Base-by-base conservation (phyloP, 2,888 invertebrate species). In the Dendrolimus houi region DNA sequence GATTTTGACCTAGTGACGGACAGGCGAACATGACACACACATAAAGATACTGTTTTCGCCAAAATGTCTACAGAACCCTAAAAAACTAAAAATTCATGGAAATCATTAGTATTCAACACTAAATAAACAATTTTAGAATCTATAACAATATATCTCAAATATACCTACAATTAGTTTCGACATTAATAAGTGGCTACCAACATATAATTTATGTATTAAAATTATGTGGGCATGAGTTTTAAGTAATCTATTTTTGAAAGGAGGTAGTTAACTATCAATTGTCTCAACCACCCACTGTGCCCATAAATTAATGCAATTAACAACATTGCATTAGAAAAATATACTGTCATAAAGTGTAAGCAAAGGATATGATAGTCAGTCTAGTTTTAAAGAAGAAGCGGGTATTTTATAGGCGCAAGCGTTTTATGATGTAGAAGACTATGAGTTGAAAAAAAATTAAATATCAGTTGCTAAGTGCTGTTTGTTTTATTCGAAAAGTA, bases 301-400 rank as follows among this genome's bases (percentile, higher is more conserved):
- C 65, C 75, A 78, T 87, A 83, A 87, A 85, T 85, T 83, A 85
- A 80, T 75, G 73, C 74, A 79, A 82, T 85, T 82, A 83, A 78
- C 69, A 68, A 62, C 66, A 62, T 58, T 54, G 9, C 9, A 10
- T 47, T 10, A 12, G 12, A 47, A 57, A 63, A 64, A 47, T 47
- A 9, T 47, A 47, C 47, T 47, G 59, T 59, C 60, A 55, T 64
- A 58, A 64, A 62, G 66, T 63, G 68, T 60, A 55, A 52, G 63
- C 58, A 59, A 62, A 56, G 29, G 59, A 47, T 47, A 47, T 12
- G 47, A 47, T 2, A 47, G 47, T 47, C 2, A 47, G 47, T 12
- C 12, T 3, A 47, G 12, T 47, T 47, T 10, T 9, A 2, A 47
- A 47, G 47, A 9, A 2, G 2, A 47, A 47, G 47, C 47, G 47